These are phyloP conservation scores for Crocodylus rhombifer DNA, from an alignment of 2,797 vertebrate genomes.

Conservation along the genomic window DNA sequence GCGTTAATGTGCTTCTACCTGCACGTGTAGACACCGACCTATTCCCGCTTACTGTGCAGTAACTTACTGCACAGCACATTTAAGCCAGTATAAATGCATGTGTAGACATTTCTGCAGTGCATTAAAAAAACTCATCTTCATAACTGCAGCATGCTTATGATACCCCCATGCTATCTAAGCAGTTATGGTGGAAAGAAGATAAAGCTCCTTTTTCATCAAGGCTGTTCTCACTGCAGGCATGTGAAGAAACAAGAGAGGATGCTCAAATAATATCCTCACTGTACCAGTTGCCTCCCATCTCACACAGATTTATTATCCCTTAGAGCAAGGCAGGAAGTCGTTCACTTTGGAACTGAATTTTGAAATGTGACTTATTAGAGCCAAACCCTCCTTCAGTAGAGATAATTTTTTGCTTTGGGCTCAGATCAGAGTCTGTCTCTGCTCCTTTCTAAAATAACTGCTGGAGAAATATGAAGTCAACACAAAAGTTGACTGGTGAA, in stretches of 20 bases:
- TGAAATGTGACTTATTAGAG: background rate
- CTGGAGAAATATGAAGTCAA: background rate
- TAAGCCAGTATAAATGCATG: no score
- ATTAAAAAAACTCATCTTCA: background rate
- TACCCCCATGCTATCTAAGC: background rate
- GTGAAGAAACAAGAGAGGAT: background rate
- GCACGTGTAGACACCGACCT: no score
- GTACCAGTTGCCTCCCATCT: background rate
- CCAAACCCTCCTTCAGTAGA: background rate
- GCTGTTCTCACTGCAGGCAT: accelerated
- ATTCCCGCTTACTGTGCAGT: no score
- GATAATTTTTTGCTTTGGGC: background rate
- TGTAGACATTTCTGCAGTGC: accelerated
- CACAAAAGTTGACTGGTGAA: background rate
- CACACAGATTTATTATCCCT: accelerated
- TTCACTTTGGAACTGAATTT: background rate
- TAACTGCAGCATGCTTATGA: background rate
- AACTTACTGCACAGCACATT: no score
- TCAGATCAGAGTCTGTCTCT: background rate
- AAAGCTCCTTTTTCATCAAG: accelerated
- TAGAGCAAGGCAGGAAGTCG: background rate
- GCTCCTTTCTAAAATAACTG: background rate
- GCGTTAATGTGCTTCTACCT: no score
- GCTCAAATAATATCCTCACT: background rate
- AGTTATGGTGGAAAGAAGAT: background rate